These are phyloP conservation scores for Drosophila antonietae DNA, from an alignment of 2,888 invertebrate genomes.

Conservation along the genomic window DNA sequence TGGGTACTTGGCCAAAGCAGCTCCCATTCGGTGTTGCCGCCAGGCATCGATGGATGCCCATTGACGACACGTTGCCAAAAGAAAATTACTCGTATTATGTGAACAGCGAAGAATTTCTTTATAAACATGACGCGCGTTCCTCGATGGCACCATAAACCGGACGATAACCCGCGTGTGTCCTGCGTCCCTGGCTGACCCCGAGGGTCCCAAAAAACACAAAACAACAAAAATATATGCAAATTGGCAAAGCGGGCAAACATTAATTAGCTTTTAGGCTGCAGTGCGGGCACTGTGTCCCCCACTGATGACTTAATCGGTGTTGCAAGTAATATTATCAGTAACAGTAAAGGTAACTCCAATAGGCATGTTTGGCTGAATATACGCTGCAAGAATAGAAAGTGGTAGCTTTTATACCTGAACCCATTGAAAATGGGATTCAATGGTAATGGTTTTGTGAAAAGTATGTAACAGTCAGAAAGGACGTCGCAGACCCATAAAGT, in stretches of 20 bases:
- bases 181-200: slow-evolving; percentile 60
- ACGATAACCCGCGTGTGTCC: slow-evolving; percentile 63
- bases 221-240: slow-evolving; percentile 63
- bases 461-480: no score
- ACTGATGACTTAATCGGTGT: slow-evolving; percentile 10
- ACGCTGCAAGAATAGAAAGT: no score
- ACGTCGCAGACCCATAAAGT: no score
- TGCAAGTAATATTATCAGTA: background rate
- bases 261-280: slow-evolving; percentile 68
- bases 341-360: background rate
- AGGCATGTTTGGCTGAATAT: background rate
- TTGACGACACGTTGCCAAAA: slow-evolving; percentile 57
- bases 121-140: slow-evolving; percentile 64
- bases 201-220: slow-evolving; percentile 13
- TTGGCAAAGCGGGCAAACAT: slow-evolving; percentile 46
- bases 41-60: slow-evolving; percentile 49
- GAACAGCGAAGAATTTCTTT: slow-evolving; percentile 62
- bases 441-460: no score
- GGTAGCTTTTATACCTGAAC: no score
- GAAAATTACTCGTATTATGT: slow-evolving; percentile 64
- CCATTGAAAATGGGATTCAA: no score
- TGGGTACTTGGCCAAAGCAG: slow-evolving; percentile 22
- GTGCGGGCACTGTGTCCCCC: slow-evolving; percentile 26
- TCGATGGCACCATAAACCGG: slow-evolving; percentile 70
- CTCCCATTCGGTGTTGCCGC: slow-evolving; percentile 26